Evolutionary conservation across 2,888 invertebrate species (phyloP).

Genomic region (Hypomecis punctinalis): DNA sequence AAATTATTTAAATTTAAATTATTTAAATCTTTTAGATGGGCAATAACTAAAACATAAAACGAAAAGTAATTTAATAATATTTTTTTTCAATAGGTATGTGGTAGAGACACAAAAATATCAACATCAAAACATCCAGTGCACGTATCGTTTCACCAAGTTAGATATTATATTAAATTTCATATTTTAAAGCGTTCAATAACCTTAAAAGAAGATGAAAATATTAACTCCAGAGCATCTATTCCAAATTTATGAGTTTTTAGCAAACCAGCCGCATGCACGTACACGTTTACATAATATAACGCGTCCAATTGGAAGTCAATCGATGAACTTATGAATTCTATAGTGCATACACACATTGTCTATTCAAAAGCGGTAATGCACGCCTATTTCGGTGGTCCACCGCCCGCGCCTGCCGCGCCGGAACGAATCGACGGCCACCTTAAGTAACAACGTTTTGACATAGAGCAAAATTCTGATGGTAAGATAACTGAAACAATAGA

Average conservation of each 20-base stretch:
- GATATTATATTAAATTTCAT: too few species aligned
- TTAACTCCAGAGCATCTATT: background rate
- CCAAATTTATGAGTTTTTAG: background rate
- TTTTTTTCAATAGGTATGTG: too few species aligned
- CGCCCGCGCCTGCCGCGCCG: constrained; percentile 24
- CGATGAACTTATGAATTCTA: constrained; percentile 29
- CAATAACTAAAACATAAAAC: too few species aligned
- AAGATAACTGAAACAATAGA: background rate
- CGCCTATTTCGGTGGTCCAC: constrained; percentile 37
- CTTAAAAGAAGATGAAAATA: background rate
- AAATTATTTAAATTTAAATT: too few species aligned
- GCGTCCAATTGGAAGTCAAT: constrained; percentile 15
- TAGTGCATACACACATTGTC: constrained; percentile 37
- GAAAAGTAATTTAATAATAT: too few species aligned
- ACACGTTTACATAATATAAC: background rate
- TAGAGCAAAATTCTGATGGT: background rate
- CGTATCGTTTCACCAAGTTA: too few species aligned
- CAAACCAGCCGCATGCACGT: background rate
- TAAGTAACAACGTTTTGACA: constrained; percentile 14
- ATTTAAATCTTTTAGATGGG: too few species aligned
- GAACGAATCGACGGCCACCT: constrained; percentile 32
- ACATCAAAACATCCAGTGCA: too few species aligned
- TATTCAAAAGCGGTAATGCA: constrained; percentile 38
- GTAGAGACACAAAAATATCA: too few species aligned
- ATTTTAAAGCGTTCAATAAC: too few species aligned